Evolutionary conservation across 1,140 invertebrate species (phyloP), one percentile per base, ranked within the genome.

Genomic region (Pogonus chalceus): DNA sequence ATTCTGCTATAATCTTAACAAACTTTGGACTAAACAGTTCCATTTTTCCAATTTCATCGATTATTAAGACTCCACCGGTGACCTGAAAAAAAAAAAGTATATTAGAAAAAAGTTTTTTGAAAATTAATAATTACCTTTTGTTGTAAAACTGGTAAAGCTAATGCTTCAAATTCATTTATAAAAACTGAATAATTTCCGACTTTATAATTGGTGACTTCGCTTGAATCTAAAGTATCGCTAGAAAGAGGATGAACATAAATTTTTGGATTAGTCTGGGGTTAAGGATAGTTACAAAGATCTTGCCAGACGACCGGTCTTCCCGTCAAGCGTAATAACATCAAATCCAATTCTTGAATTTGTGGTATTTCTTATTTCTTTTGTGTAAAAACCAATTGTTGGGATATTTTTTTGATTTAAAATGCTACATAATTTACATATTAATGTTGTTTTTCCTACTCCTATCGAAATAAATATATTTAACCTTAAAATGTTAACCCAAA

Each of bases 41-140:
- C 81, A 84, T 83, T 70, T 83, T 83, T 16, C 82, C 82, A 53
- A 84, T 79, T 67, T 84, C 82, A 67, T 84, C 82, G 21, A 83
- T 71, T 9, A 83, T 63, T 21, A 80, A 52, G 46, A 76, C 47
- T 35, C 67, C 58, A 63, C 70, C 54, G 1, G 57, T n/a, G n/a
- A n/a, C 57, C 60, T 64, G 49, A 46, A 65, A 59, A 54, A 54
- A 58, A 18, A 54, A 47, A 54, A 35, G 54, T 52, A 60, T 52
- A 56, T n/a, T n/a, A n/a, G n/a, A n/a, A n/a, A n/a, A n/a, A n/a
- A n/a, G n/a, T n/a, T n/a, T n/a, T n/a, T n/a, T n/a, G n/a, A n/a
- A n/a, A n/a, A n/a, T n/a, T n/a, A n/a, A n/a, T n/a, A n/a, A n/a
- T n/a, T n/a, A n/a, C 47, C 37, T 37, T 55, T 39, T 52, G 61